These are phyloP conservation scores for Heliornis fulica DNA, from an alignment of 2,113 vertebrate genomes.

Conservation along the genomic window DNA sequence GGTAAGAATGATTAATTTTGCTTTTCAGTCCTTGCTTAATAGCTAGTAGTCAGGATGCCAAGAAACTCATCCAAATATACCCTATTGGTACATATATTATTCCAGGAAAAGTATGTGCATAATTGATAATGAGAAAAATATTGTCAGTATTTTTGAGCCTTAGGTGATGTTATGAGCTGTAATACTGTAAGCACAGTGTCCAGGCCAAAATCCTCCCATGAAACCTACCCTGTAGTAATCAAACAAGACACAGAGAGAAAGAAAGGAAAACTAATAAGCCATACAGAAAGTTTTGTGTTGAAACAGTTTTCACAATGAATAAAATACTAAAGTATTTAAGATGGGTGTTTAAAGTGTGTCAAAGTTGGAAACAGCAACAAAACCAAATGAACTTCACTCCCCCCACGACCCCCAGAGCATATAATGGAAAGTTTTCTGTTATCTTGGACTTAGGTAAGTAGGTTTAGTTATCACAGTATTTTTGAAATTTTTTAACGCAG, in stretches of 20 bases:
- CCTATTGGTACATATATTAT: not conserved
- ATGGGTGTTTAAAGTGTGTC: not conserved
- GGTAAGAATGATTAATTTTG: not conserved
- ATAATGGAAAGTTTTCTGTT: not conserved
- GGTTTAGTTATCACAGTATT: not conserved
- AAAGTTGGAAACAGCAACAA: not conserved
- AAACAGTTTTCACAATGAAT: not conserved
- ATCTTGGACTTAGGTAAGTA: not conserved
- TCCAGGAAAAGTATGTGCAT: constrained; percentile 2
- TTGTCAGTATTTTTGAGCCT: not conserved
- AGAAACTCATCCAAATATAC: not conserved
- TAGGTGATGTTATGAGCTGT: not conserved
- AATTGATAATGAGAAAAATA: constrained; percentile 1
- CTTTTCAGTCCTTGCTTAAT: not conserved
- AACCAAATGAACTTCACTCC: not conserved
- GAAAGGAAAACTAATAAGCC: not conserved
- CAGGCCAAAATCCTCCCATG: not conserved
- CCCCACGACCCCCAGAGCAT: not conserved
- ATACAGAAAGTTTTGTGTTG: not conserved
- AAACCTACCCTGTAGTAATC: not conserved
- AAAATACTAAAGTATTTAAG: not conserved
- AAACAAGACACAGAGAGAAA: not conserved
- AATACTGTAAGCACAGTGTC: not conserved
- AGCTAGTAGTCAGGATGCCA: not conserved
- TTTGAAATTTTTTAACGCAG: not conserved